A percentile compares a stretch with the other conserved stretches of the same genome.
Evolutionary conservation across 2,113 vertebrate genomes (phyloP).

Genomic region (Lagopus leucura): DNA sequence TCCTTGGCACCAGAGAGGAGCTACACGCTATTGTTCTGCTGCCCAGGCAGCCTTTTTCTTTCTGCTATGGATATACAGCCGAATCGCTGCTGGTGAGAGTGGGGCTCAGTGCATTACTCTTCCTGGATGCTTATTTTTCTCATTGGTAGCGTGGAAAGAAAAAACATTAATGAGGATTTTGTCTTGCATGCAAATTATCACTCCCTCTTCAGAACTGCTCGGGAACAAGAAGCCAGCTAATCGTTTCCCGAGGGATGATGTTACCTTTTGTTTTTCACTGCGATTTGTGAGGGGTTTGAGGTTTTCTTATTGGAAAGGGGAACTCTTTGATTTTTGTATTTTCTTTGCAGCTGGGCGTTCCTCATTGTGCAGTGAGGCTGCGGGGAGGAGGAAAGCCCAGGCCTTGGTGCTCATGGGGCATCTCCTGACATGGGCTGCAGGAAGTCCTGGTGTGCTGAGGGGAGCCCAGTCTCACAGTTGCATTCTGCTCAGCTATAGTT

Average conservation of each 20-base stretch:
- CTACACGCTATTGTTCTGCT: conserved; percentile 42
- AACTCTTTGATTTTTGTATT: not conserved
- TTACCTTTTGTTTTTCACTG: not conserved
- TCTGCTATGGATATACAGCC: not conserved
- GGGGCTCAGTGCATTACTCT: not conserved
- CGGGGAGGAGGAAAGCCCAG: not conserved
- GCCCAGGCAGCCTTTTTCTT: not conserved
- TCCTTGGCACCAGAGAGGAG: conserved; percentile 38
- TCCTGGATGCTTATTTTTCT: not conserved
- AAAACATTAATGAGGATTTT: not conserved
- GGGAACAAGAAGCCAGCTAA: not conserved
- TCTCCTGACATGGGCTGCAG: not conserved
- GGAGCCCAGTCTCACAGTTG: not conserved
- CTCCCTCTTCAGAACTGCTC: not conserved
- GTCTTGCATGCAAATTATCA: not conserved
- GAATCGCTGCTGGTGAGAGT: not conserved
- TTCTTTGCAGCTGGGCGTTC: conserved; percentile 1
- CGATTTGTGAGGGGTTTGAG: not conserved
- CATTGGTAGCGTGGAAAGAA: not conserved
- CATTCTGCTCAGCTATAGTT: not conserved
- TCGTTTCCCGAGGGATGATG: not conserved
- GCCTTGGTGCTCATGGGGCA: not conserved
- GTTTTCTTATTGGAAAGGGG: not conserved
- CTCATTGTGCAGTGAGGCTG: not conserved
- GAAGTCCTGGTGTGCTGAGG: not conserved